Percentiles rank a stretch among this genome's conserved stretches.
Conservation (phyloP, 2,113 vertebrate species). For the Myrmecophaga tridactyla region DNA sequence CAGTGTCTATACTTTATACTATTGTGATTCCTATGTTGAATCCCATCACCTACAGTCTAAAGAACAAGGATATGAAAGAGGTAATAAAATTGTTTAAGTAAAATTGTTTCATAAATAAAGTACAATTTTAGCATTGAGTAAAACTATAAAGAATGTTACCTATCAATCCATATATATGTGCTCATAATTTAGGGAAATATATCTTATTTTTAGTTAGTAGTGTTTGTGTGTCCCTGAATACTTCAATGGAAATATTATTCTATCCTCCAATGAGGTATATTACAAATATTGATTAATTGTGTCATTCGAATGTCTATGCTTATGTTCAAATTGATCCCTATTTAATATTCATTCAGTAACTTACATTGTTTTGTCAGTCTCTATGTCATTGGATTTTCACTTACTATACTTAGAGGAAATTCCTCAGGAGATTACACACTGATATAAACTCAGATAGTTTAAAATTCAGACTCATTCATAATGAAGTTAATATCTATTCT, state of each 20-base stretch:
- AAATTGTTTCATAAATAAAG: neutral
- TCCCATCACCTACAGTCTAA: constrained; percentile 49
- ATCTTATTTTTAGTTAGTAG: neutral
- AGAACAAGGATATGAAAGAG: constrained; percentile 59
- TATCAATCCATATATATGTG: neutral
- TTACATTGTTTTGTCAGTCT: no score
- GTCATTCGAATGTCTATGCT: neutral
- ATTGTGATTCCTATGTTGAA: constrained; percentile 68
- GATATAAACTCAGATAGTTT: no score
- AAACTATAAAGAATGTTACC: neutral
- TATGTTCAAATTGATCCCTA: neutral
- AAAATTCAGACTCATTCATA: no score
- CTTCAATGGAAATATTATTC: neutral
- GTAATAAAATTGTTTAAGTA: neutral
- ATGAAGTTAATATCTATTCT: no score
- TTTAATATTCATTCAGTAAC: no score
- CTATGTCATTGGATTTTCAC: no score
- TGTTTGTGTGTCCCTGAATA: neutral
- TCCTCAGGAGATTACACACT: no score
- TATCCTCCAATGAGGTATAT: neutral
- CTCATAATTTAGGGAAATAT: neutral
- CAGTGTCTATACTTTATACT: constrained; percentile 60
- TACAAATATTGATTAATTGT: neutral
- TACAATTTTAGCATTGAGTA: neutral
- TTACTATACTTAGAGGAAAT: no score